Evolutionary conservation across 2,888 invertebrate genomes (phyloP).

Genomic region (Dasysyrphus albostriatus): DNA sequence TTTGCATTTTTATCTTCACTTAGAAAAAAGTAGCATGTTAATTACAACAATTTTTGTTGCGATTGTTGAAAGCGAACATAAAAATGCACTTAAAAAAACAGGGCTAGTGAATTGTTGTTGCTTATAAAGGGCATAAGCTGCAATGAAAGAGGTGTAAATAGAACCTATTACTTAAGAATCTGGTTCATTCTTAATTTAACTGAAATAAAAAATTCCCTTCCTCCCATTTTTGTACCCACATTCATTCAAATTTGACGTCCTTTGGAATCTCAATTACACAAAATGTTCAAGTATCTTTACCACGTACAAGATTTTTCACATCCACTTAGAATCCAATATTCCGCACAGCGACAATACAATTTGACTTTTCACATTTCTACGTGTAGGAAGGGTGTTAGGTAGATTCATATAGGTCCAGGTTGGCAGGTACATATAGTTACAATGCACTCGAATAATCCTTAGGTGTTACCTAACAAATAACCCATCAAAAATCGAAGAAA

Average conservation of each 20-base stretch:
- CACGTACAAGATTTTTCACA: not conserved
- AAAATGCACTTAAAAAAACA: too few relatives aligned
- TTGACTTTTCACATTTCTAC: slow-evolving; percentile 1
- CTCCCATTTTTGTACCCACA: too few relatives aligned
- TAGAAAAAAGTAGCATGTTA: too few relatives aligned
- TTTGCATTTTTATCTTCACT: too few relatives aligned
- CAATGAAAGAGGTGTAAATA: too few relatives aligned
- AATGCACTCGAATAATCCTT: slow-evolving; percentile 44
- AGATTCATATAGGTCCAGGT: not conserved
- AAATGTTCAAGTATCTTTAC: not conserved
- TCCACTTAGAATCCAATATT: slow-evolving; percentile 10
- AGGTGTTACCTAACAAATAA: slow-evolving; percentile 68
- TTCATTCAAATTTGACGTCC: not conserved
- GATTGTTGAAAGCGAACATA: too few relatives aligned
- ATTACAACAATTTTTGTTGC: too few relatives aligned
- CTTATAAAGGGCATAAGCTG: too few relatives aligned
- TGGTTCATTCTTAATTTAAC: too few relatives aligned
- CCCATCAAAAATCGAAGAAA: slow-evolving; percentile 44
- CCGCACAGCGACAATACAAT: slow-evolving; percentile 32
- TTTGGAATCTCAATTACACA: slow-evolving; percentile 9
- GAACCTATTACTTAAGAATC: too few relatives aligned
- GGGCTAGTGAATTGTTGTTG: too few relatives aligned
- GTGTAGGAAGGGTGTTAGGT: not conserved
- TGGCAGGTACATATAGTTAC: not conserved
- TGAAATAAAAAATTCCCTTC: too few relatives aligned